Conservation (phyloP, 2,797 vertebrate genomes). For the Prionace glauca region DNA sequence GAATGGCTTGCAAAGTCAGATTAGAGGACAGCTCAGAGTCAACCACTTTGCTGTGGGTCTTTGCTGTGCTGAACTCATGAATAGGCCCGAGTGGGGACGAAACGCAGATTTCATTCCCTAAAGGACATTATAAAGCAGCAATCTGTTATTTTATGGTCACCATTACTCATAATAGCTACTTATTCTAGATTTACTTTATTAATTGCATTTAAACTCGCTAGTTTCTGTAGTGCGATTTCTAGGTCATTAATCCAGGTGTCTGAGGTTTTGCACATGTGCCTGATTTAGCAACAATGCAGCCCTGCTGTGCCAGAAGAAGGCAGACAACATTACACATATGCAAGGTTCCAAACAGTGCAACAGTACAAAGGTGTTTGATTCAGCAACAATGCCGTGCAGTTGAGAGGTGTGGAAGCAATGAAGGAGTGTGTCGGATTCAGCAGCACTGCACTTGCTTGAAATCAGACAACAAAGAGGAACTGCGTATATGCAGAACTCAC, state of each 20-base stretch:
- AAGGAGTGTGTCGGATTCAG: not conserved
- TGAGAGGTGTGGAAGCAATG: not conserved
- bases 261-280: not conserved
- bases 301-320: not conserved
- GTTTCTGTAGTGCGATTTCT: not conserved
- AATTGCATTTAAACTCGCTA: not conserved
- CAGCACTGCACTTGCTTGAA: not conserved
- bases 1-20: not conserved
- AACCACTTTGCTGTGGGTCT: not conserved
- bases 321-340: too few relatives aligned
- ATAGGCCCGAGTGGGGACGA: too few relatives aligned
- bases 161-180: not conserved
- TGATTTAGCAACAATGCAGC: not conserved
- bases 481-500: not conserved
- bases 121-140: not conserved
- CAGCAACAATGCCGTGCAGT: not conserved
- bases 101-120: too few relatives aligned
- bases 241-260: not conserved
- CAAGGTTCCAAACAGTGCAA: not conserved
- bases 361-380: not conserved
- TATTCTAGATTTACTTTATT: not conserved
- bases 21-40: not conserved
- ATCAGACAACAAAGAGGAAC: not conserved
- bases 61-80: too few relatives aligned
- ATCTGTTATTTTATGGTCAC: not conserved